Evolutionary conservation across 1,140 invertebrate species (phyloP).

Genomic region (Heliconius hewitsoni): DNA sequence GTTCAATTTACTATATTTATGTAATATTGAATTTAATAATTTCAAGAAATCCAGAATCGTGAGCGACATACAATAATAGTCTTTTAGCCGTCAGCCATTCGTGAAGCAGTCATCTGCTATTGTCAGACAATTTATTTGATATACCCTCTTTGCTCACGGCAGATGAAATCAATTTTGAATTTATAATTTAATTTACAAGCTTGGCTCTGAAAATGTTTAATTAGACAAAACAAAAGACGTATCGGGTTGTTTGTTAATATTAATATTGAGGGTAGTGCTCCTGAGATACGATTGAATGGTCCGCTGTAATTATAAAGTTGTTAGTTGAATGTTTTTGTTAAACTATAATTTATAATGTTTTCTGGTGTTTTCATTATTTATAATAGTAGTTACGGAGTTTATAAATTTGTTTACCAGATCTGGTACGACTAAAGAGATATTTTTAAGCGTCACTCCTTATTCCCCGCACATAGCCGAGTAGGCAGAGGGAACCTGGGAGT

Average conservation of each 20-base stretch:
- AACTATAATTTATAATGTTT: neutral
- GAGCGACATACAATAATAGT: conserved; percentile 27
- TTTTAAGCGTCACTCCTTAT: no score
- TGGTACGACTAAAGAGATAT: no score
- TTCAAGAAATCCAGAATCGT: conserved; percentile 21
- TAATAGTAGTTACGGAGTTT: no score
- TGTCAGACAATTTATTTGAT: conserved; percentile 50
- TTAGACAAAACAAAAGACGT: conserved; percentile 51
- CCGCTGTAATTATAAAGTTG: neutral
- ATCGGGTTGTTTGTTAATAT: conserved; percentile 32
- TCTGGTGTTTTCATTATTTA: no score
- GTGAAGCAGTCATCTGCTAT: conserved; percentile 45
- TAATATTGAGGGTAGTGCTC: conserved; percentile 1
- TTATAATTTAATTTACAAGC: conserved; percentile 66
- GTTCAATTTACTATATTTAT: neutral
- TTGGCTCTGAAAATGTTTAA: conserved; percentile 60
- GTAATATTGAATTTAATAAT: conserved; percentile 8
- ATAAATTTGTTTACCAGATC: no score
- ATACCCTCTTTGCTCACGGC: conserved; percentile 53
- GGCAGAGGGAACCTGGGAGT: no score
- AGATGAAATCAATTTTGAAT: conserved; percentile 63
- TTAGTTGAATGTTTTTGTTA: neutral
- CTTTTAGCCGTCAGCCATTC: conserved; percentile 37
- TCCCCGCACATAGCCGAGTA: no score
- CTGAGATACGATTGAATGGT: neutral